Conservation (phyloP, 53 echinoderm and acorn worm genomes). For the Crossaster papposus region DNA sequence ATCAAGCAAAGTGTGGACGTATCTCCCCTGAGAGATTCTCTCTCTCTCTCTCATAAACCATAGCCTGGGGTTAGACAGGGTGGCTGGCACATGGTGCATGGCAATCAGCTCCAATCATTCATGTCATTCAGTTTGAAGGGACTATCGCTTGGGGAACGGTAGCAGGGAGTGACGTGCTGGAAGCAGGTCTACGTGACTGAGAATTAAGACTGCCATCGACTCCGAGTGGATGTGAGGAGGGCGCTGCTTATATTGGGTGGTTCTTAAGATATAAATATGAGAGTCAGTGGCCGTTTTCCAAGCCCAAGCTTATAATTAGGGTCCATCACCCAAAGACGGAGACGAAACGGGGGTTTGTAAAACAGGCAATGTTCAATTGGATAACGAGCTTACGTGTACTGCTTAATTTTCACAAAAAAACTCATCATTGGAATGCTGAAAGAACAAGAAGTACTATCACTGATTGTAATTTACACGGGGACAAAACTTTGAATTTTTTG, state of each 20-base stretch:
- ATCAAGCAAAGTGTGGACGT: neutral
- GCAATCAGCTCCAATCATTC: constrained; percentile 51
- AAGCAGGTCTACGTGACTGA: neutral
- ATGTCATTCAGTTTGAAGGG: constrained; percentile 32
- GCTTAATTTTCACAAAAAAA: too few species aligned
- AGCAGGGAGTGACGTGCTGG: constrained; percentile 7
- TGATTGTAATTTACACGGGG: too few species aligned
- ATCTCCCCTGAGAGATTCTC: neutral
- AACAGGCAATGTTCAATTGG: too few species aligned
- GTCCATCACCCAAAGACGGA: too few species aligned
- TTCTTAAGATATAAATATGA: neutral
- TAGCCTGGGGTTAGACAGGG: constrained; percentile 32
- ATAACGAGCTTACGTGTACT: too few species aligned
- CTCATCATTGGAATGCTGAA: too few species aligned
- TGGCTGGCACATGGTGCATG: constrained; percentile 34
- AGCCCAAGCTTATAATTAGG: too few species aligned
- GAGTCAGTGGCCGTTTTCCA: neutral
- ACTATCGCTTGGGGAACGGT: neutral
- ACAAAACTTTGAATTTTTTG: too few species aligned
- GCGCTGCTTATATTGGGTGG: constrained; percentile 14
- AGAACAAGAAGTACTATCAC: too few species aligned
- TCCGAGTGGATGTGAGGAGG: neutral
- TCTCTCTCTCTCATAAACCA: neutral
- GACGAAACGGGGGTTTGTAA: too few species aligned
- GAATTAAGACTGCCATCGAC: neutral